phyloP scores from a whole-genome alignment of 2,113 vertebrate species.

The Rhinoptilus africanus region DNA sequence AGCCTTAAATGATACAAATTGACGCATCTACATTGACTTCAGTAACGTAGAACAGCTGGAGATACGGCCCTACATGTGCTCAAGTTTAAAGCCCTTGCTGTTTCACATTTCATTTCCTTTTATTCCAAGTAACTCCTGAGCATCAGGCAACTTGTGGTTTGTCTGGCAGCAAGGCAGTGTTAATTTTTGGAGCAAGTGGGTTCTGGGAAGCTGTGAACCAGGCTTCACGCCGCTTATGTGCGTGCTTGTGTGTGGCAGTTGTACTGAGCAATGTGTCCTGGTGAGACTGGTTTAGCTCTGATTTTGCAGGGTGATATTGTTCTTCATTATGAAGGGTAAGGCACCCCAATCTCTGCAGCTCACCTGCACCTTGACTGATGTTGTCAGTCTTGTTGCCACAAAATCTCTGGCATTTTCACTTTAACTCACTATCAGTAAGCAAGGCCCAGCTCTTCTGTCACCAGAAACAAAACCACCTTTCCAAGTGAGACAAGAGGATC shows the following conservation, averaged over 20 bases:
- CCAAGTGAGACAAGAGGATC: neutral
- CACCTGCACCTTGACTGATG: neutral
- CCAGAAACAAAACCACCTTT: neutral
- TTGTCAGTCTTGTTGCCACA: neutral
- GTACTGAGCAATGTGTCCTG: neutral
- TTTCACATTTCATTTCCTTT: neutral
- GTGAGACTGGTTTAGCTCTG: neutral
- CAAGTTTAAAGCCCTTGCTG: neutral
- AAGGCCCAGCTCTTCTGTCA: neutral
- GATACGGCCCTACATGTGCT: neutral
- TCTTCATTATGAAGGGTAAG: neutral
- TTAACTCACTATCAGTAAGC: neutral
- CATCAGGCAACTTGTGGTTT: neutral
- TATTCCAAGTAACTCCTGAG: neutral
- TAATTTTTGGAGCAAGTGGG: neutral
- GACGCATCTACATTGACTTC: neutral
- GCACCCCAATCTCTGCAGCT: neutral
- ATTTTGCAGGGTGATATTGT: neutral
- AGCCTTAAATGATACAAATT: neutral
- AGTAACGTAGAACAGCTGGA: neutral
- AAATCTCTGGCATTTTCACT: neutral
- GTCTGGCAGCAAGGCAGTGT: neutral
- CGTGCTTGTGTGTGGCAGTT: neutral
- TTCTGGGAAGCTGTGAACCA: neutral
- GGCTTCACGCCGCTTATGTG: neutral